Evolutionary conservation across 1,140 invertebrate genomes (phyloP).

Genomic region (Charaxes varanes): DNA sequence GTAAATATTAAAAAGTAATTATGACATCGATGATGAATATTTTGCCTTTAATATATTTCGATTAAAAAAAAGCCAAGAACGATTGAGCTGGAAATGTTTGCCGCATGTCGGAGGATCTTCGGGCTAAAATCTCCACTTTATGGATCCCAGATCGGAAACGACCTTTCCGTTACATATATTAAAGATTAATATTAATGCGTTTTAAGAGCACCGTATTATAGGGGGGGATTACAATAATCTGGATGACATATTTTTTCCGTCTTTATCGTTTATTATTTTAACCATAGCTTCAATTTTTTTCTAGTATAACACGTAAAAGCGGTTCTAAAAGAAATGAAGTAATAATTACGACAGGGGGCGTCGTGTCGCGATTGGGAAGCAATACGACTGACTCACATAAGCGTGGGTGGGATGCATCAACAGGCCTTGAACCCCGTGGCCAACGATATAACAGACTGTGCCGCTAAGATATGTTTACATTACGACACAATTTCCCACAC

Average conservation of each 20-base stretch:
- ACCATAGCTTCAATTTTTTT: too few species aligned
- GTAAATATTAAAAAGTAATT: conserved; percentile 5
- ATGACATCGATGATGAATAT: not conserved
- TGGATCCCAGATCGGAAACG: too few species aligned
- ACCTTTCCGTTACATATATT: too few species aligned
- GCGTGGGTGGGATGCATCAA: conserved; percentile 49
- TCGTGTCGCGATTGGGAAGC: conserved; percentile 30
- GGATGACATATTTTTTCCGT: too few species aligned
- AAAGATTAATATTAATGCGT: too few species aligned
- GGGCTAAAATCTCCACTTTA: too few species aligned
- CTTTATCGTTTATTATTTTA: not conserved
- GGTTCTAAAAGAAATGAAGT: conserved; percentile 17
- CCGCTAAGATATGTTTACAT: conserved; percentile 2
- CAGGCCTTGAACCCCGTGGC: conserved; percentile 39
- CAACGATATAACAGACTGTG: conserved; percentile 11
- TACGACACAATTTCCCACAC: conserved; percentile 4
- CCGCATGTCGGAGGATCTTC: too few species aligned
- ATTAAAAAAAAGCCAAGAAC: too few species aligned
- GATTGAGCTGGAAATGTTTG: too few species aligned
- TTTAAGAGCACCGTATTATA: too few species aligned
- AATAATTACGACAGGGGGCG: conserved; percentile 35
- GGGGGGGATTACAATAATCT: too few species aligned
- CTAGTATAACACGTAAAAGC: too few species aligned
- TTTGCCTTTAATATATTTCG: not conserved
- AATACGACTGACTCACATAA: conserved; percentile 43